Base-by-base conservation (phyloP, 2,797 vertebrate species). In the Dromococcyx pavoninus region DNA sequence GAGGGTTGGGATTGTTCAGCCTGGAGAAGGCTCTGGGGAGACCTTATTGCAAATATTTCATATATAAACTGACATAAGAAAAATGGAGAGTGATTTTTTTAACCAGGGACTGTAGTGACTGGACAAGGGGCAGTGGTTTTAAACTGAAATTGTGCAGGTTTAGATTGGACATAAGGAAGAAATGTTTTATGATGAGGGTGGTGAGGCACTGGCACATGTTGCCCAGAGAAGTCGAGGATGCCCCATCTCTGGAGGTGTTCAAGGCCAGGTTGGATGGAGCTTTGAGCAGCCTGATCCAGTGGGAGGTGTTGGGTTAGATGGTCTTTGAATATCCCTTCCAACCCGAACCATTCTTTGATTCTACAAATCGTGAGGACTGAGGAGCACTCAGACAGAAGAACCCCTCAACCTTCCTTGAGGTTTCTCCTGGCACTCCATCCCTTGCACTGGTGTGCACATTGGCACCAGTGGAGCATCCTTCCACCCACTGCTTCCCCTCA, bases 351-450 rank as follows among this genome's bases (percentile, higher is more conserved):
- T 22, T 13, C 60, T 48, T 37, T 32, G 53, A 33, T 58, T 27
- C 15, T 11, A 6, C 62, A 33, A 44, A 39, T 57, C 32, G 39
- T 1, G 2, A 41, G 37, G 65, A 13, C 30, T 51, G 58, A 71
- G 35, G 54, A 58, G 14, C 18, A 18, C 10, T 8, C 33, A 25
- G 39, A 58, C 32, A 69, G 37, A 53, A 41, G 15, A 57, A 7
- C 53, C n/a, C 23, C 41, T 32, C 23, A 9, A 0, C 9, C 15
- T 27, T 53, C 22, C 21, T 9, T 32, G 0, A 0, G 18, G 2
- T 72, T 16, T 48, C 22, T 67, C 51, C 80, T 33, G 65, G 33
- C 19, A n/a, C 8, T 74, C 21, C 1, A 0, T 16, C 27, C n/a
- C n/a, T 32, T 17, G 25, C 15, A 4, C 1, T 2, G 78, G 53